Percentiles rank a stretch among this genome's conserved stretches.
These are phyloP conservation scores for Tenthredo amoena DNA, from an alignment of 2,888 invertebrate genomes.

Conservation along the genomic window DNA sequence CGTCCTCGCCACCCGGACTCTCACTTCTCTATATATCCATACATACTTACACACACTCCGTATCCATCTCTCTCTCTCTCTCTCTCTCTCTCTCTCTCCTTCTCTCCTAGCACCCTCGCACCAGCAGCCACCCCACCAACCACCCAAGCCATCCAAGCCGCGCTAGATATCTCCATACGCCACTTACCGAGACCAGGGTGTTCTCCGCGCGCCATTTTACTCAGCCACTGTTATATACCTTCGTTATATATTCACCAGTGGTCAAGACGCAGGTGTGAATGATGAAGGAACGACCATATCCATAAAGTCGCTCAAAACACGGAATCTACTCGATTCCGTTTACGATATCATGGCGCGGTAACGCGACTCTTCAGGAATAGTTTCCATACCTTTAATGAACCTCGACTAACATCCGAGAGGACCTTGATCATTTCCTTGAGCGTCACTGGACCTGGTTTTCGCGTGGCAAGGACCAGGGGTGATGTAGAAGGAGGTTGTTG, in stretches of 20 bases:
- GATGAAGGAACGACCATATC: not conserved
- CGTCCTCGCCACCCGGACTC: conserved; percentile 58
- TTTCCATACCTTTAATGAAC: not conserved
- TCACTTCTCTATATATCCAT: conserved; percentile 47
- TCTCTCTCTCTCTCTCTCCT: conserved; percentile 4
- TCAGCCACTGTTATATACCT: not conserved
- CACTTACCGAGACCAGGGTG: conserved; percentile 73
- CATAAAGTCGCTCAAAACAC: not conserved
- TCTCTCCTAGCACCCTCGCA: conserved; percentile 39
- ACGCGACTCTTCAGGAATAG: not conserved
- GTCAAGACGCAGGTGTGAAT: not conserved
- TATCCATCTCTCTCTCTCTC: conserved; percentile 15
- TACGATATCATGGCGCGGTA: not conserved
- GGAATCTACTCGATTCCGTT: not conserved
- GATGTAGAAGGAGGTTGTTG: conserved; percentile 43
- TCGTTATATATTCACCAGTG: conserved; percentile 8
- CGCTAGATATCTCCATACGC: conserved; percentile 74
- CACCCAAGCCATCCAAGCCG: conserved; percentile 68
- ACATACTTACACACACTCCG: conserved; percentile 16
- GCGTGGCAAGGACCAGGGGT: conserved; percentile 59
- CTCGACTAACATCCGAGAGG: not conserved
- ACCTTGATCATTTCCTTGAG: conserved; percentile 65
- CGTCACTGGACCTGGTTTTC: conserved; percentile 72
- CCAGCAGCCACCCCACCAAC: conserved; percentile 64
- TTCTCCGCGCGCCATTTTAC: conserved; percentile 64